Conservation (phyloP, 1,140 invertebrate genomes). For the Eufriesea mexicana region DNA sequence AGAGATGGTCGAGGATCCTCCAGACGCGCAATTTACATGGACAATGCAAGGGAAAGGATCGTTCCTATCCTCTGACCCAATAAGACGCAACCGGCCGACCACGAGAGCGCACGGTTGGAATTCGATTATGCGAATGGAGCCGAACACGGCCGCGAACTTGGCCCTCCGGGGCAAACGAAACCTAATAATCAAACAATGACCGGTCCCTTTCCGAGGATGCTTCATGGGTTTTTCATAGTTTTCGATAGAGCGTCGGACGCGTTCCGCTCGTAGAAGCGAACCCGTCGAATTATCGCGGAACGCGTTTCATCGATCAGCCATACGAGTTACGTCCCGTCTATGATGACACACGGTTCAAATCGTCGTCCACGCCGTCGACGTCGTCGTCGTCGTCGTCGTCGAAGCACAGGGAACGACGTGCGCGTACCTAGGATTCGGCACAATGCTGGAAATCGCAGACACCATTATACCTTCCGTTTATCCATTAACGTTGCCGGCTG, state of each 20-base stretch:
- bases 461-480: constrained; percentile 51
- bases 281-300: not conserved
- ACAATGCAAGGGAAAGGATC: constrained; percentile 65
- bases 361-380: no score
- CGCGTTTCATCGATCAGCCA: constrained; percentile 58
- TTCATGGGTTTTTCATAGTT: not conserved
- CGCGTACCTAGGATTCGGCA: constrained; percentile 64
- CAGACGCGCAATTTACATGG: constrained; percentile 74
- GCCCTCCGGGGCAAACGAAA: constrained; percentile 45
- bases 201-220: not conserved
- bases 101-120: constrained; percentile 62
- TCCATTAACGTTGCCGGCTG: constrained; percentile 55
- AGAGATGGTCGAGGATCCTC: not conserved
- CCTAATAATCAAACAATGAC: constrained; percentile 65
- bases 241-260: not conserved
- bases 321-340: constrained; percentile 42
- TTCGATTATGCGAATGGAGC: constrained; percentile 75
- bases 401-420: not conserved
- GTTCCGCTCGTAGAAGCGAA: not conserved
- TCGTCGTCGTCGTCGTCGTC: constrained; percentile 31
- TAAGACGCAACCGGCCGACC: constrained; percentile 68
- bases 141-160: constrained; percentile 58
- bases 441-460: constrained; percentile 64
- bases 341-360: constrained; percentile 21
- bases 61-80: constrained; percentile 71